phyloP scores from a whole-genome alignment of 2,888 invertebrate species.

The Gymnosoma rotundatum region DNA sequence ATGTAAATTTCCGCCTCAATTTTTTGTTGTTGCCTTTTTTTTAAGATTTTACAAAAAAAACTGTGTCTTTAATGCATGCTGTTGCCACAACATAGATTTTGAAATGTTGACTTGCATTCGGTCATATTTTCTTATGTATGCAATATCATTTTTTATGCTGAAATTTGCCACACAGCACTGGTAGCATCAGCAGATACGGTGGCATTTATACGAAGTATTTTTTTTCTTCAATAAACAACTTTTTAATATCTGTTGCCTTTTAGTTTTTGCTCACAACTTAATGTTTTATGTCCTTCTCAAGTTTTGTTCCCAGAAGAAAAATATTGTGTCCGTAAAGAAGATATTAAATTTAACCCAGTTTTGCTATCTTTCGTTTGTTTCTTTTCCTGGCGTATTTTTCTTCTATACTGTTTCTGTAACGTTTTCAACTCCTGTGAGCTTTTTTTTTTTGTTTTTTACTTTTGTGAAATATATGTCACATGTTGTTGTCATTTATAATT shows the following conservation, averaged over 20 bases:
- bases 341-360: slow-evolving; percentile 67
- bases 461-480: slow-evolving; percentile 57
- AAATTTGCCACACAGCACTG: background rate
- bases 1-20: slow-evolving; percentile 59
- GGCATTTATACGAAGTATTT: slow-evolving; percentile 27
- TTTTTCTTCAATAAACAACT: background rate
- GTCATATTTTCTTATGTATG: background rate
- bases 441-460: slow-evolving; percentile 11
- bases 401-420: background rate
- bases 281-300: slow-evolving; percentile 55
- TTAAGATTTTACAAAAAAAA: slow-evolving; percentile 12
- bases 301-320: slow-evolving; percentile 46
- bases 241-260: slow-evolving; percentile 21
- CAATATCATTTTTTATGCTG: background rate
- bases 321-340: slow-evolving; percentile 45
- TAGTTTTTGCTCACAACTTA: slow-evolving; percentile 4
- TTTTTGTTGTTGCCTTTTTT: background rate
- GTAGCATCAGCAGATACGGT: slow-evolving; percentile 19
- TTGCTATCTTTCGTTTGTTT: slow-evolving; percentile 29
- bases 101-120: slow-evolving; percentile 37
- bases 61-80: slow-evolving; percentile 19
- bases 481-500: slow-evolving; percentile 67
- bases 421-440: slow-evolving; percentile 16
- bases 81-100: slow-evolving; percentile 16
- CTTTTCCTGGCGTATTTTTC: background rate